These are phyloP conservation scores for Beris morrisii DNA, from an alignment of 2,888 invertebrate genomes.

Conservation along the genomic window DNA sequence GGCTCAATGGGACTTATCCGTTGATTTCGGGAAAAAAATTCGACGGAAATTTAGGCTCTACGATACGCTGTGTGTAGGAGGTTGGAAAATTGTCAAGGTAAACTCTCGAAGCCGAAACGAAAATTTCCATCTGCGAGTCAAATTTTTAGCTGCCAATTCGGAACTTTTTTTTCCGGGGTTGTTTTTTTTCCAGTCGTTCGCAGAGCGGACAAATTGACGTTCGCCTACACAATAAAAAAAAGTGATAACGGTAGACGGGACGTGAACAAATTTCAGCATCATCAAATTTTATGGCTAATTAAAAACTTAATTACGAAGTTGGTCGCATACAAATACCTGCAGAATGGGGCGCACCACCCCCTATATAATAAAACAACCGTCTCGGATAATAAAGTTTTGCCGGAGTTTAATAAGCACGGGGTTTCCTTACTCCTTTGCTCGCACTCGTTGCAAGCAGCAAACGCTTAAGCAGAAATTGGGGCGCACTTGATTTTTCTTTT, in stretches of 20 bases:
- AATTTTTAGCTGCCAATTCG: too few species aligned
- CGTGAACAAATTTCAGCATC: conserved; percentile 26
- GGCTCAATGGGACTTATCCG: too few species aligned
- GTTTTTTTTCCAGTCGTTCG: too few species aligned
- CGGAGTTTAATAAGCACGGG: neutral
- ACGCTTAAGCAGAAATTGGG: neutral
- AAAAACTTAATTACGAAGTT: conserved; percentile 31
- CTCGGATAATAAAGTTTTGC: conserved; percentile 19
- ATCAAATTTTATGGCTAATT: conserved; percentile 32
- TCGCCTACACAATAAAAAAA: conserved; percentile 10
- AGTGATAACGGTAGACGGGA: conserved; percentile 1
- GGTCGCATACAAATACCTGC: conserved; percentile 18
- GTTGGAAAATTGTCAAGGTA: too few species aligned
- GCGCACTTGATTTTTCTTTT: neutral
- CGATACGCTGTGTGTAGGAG: too few species aligned
- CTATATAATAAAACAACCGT: neutral
- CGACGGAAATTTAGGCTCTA: too few species aligned
- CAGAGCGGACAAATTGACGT: conserved; percentile 1
- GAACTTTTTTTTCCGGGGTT: too few species aligned
- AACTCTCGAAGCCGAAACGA: too few species aligned
- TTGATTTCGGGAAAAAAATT: too few species aligned
- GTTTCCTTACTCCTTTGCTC: neutral
- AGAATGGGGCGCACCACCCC: conserved; percentile 1
- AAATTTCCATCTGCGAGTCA: too few species aligned
- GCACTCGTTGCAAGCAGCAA: neutral